Base-by-base conservation (phyloP, 2,797 vertebrate genomes). In the Sebastes baramenuke region DNA sequence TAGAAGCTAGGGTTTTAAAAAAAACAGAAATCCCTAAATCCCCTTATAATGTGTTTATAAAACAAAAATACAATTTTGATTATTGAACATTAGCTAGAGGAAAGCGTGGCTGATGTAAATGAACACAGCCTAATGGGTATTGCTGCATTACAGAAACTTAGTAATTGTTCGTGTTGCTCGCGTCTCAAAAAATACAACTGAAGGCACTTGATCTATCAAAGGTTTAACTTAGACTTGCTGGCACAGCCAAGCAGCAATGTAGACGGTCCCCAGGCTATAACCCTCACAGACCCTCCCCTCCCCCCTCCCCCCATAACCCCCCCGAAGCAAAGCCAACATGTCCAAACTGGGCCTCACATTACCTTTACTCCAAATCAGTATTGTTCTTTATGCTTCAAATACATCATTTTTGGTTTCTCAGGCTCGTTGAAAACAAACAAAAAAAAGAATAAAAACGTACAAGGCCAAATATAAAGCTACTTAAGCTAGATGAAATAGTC, bases 331-430 rank as follows among this genome's bases (percentile, higher is more conserved):
- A 90, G 86, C 82, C 83, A 87, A 82, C 76, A 49, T 75, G 67
- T 89, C 81, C 80, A 79, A 90, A 90, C 85, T 80, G 78, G 87
- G 89, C 88, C 89, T 91, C 79, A 59, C 72, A 9, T 89, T 75
- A 89, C 92, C 91, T 92, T 91, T 89, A 94, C 91, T 96, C 96
- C 95, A 94, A 95, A 96, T 96, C 94, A 95, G 94, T 95, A 95
- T 94, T 92, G 92, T 91, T 90, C 81, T 73, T 92, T 86, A 88
- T 52, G 86, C 89, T 95, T 93, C 92, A 88, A 95, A 95, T 95
- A 96, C 92, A 94, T 95, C 93, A 95, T 94, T 96, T 98, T 97
- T 96, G 97, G 97, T 96, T 97, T 95, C 91, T 96, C 95, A 94
- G 94, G 94, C 93, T 93, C 68, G 68, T 83, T 81, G 24, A 69